Base-by-base conservation (phyloP, 2,113 vertebrate species). In the Xiphophorus couchianus region DNA sequence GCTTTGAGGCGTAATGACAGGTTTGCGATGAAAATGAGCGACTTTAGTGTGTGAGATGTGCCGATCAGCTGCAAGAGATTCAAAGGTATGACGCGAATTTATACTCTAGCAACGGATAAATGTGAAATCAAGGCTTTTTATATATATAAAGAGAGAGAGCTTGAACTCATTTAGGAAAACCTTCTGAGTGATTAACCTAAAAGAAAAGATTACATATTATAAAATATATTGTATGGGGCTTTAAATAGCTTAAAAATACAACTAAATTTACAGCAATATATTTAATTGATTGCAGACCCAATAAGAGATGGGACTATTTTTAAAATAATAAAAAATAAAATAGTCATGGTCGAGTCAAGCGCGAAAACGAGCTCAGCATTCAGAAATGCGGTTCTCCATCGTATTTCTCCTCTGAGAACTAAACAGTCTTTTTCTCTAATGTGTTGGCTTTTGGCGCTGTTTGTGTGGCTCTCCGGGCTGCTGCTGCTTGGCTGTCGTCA, bases 11-110 rank as follows among this genome's bases (percentile, higher is more conserved):
- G 31, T 73, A 68, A 79, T 61, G 33, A 28, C 77, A 83, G 71
- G 42, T 78, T 76, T 22, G 71, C 77, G 80, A 84, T 27, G 62
- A 58, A 27, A 73, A 19, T 62, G 66, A 44, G 58, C 65, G 76
- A 61, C 69, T 76, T 75, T 66, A 64, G 62, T n/a, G 69, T 42
- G 66, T 65, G 68, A 69, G 76, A 60, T 54, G 25, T 69, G 83
- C 81, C 85, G 85, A 90, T 74, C 83, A 27, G 15, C 35, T 25
- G 6, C 84, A 80, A 29, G 71, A 82, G 85, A 85, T 27, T 5
- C 71, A 79, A 78, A 89, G 89, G 90, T 91, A 91, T 70, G 90
- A 35, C 66, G 1, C n/a, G 9, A 25, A 27, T 81, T 84, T 82
- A 48, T 48, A 2, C 29, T 65, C 28, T 8, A 12, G 30, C 62